phyloP scores from a whole-genome alignment of 2,797 vertebrate species.

The Peromyscus aztecus region DNA sequence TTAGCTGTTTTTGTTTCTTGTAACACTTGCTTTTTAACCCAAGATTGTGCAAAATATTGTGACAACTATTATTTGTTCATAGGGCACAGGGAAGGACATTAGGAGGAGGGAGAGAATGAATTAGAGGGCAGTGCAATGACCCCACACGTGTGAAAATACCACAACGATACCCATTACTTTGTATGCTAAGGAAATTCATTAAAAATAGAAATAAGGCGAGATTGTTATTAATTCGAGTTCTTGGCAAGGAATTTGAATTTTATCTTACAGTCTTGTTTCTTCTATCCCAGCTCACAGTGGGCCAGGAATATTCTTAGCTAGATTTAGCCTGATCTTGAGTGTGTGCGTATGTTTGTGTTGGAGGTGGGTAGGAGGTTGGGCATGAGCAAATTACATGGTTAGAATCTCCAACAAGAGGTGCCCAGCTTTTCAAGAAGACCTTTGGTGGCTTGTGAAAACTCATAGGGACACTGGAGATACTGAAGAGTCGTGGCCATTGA shows the following conservation, averaged over 20 bases:
- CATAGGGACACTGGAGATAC: neutral
- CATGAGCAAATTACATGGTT: neutral
- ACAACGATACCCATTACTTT: neutral
- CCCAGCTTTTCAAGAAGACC: neutral
- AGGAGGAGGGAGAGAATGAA: neutral
- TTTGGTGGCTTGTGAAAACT: neutral
- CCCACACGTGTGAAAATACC: neutral
- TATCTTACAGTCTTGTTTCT: neutral
- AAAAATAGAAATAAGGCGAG: neutral
- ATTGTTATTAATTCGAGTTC: constrained; percentile 14
- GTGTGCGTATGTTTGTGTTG: neutral
- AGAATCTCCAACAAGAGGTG: neutral
- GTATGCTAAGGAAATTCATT: neutral
- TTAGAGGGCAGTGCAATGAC: neutral
- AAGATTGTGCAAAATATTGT: constrained; percentile 9
- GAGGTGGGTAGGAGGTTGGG: neutral
- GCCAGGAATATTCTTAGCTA: neutral
- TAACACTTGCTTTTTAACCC: constrained; percentile 36
- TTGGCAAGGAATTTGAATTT: constrained; percentile 41
- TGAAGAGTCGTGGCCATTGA: neutral
- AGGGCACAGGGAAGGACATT: neutral
- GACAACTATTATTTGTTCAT: neutral
- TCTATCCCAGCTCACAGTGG: neutral
- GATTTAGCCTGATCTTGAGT: neutral
- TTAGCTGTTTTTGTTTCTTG: neutral